These are phyloP conservation scores for Harpagifer antarcticus DNA, from an alignment of 2,797 vertebrate species.

Conservation along the genomic window DNA sequence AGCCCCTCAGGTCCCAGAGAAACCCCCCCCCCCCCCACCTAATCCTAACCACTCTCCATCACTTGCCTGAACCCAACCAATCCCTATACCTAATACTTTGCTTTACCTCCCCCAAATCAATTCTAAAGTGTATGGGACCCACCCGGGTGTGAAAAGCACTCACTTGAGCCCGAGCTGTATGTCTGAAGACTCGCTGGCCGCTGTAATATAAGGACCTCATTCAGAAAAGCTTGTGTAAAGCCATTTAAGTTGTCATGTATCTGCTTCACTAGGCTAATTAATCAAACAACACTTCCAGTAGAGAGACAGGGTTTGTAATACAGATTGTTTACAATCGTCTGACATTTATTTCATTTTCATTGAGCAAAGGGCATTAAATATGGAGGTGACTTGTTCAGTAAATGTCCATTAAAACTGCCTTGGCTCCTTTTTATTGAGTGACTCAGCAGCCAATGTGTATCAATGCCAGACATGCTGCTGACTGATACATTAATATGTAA, in stretches of 20 bases:
- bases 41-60: too few species aligned
- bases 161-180: too few species aligned
- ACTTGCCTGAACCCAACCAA: too few species aligned
- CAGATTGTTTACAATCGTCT: constrained; percentile 36
- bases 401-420: constrained; percentile 41
- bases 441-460: constrained; percentile 25
- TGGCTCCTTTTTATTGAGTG: constrained; percentile 41
- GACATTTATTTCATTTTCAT: constrained; percentile 41
- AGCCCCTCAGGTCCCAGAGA: too few species aligned
- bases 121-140: too few species aligned
- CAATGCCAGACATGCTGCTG: constrained; percentile 10
- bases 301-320: constrained; percentile 9
- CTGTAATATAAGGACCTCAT: background rate
- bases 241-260: constrained; percentile 27
- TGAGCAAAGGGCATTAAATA: constrained; percentile 31
- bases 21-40: too few species aligned
- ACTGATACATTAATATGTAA: constrained; percentile 13
- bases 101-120: too few species aligned
- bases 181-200: background rate
- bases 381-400: constrained; percentile 32
- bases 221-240: constrained; percentile 7
- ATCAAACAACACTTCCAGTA: constrained; percentile 30
- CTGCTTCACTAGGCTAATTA: constrained; percentile 21
- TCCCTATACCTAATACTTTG: too few species aligned
- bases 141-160: too few species aligned